A percentile compares a stretch with the other conserved stretches of the same genome.
Evolutionary conservation across 1,140 invertebrate genomes (phyloP).

Genomic region (Drosophila grimshawi): DNA sequence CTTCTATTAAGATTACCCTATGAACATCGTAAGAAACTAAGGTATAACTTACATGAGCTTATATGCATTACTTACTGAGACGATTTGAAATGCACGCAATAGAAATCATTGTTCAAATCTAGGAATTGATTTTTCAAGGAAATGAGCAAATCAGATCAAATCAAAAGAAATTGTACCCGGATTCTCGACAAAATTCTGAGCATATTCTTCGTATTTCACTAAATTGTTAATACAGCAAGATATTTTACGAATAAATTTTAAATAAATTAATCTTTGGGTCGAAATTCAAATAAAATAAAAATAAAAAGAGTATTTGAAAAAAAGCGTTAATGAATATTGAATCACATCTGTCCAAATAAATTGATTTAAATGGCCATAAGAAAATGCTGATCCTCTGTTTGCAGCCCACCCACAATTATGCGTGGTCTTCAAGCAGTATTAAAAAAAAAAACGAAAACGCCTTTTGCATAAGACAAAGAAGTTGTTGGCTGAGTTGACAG

Average conservation of each 20-base stretch:
- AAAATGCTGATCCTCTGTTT: background rate
- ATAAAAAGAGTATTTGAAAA: background rate
- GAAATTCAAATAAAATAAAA: too few relatives aligned
- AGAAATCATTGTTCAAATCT: too few relatives aligned
- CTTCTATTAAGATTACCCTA: background rate
- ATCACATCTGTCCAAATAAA: slow-evolving; percentile 17
- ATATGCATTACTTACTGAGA: too few relatives aligned
- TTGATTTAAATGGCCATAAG: slow-evolving; percentile 60
- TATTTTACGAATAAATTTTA: too few relatives aligned
- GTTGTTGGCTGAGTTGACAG: slow-evolving; percentile 11
- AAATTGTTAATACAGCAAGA: too few relatives aligned
- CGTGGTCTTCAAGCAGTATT: slow-evolving; percentile 55
- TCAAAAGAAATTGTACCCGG: too few relatives aligned
- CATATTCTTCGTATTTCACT: too few relatives aligned
- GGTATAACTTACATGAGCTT: background rate
- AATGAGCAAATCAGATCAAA: too few relatives aligned
- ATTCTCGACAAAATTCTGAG: too few relatives aligned
- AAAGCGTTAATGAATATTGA: background rate
- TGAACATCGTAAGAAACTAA: background rate
- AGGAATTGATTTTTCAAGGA: too few relatives aligned
- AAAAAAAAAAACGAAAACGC: slow-evolving; percentile 33
- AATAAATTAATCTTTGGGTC: too few relatives aligned
- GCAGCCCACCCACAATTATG: slow-evolving; percentile 66
- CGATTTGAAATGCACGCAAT: too few relatives aligned
- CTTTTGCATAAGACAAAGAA: slow-evolving; percentile 35